Conservation (phyloP, 1,140 invertebrate species). For the Drosophila eugracilis region DNA sequence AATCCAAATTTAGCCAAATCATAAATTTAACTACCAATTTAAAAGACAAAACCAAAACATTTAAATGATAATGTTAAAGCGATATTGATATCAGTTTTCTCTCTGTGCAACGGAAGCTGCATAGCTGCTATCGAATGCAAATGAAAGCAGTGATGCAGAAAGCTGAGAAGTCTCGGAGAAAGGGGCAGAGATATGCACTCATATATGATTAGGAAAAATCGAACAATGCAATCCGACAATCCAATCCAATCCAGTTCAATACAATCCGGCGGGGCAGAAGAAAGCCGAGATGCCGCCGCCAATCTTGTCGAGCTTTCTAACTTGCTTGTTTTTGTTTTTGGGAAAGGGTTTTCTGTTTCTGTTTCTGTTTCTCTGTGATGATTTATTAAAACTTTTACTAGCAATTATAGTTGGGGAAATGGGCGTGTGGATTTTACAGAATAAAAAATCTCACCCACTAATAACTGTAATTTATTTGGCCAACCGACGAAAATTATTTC, state of each 20-base stretch:
- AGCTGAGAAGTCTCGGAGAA: conserved; percentile 29
- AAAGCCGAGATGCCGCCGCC: conserved; percentile 46
- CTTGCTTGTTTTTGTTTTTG: conserved; percentile 50
- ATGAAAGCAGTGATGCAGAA: conserved; percentile 79
- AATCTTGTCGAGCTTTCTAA: conserved; percentile 67
- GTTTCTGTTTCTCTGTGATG: conserved; percentile 57
- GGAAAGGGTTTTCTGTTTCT: conserved; percentile 66
- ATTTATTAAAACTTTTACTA: conserved; percentile 79
- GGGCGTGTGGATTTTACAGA: conserved; percentile 11
- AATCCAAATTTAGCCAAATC: too few relatives aligned
- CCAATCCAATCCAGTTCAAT: conserved; percentile 34
- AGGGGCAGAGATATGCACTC: conserved; percentile 51
- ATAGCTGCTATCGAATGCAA: conserved; percentile 65
- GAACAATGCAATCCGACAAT: conserved; percentile 67
- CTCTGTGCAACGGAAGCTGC: conserved; percentile 56
- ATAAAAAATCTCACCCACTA: conserved; percentile 56
- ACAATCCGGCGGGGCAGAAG: conserved; percentile 33
- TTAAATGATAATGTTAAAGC: too few relatives aligned
- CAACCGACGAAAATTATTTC: conserved; percentile 44
- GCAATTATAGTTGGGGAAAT: conserved; percentile 53
- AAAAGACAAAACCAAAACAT: too few relatives aligned
- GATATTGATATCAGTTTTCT: neutral
- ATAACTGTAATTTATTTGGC: conserved; percentile 66
- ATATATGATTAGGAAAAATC: conserved; percentile 83
- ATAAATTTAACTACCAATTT: too few relatives aligned